These are phyloP conservation scores for Brachyptera risi DNA, from an alignment of 2,888 invertebrate genomes.

Conservation along the genomic window DNA sequence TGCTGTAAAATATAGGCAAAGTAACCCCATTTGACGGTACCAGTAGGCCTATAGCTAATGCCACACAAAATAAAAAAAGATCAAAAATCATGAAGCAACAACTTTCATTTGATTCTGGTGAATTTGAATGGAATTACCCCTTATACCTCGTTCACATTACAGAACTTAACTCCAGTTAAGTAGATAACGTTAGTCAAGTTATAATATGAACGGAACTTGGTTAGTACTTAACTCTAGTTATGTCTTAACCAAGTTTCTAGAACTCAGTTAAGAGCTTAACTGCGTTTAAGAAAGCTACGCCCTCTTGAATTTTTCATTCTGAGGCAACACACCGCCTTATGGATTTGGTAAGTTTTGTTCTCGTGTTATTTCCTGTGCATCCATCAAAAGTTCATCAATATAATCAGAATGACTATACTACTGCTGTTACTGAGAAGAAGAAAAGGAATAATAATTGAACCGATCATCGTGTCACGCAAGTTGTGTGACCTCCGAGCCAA, in stretches of 20 bases:
- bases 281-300: not conserved
- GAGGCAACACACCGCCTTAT: not conserved
- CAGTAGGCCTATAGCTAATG: no score
- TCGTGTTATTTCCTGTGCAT: not conserved
- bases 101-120: no score
- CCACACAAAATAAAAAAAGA: no score
- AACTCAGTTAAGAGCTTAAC: not conserved
- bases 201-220: not conserved
- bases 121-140: no score
- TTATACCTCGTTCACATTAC: not conserved
- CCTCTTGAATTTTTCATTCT: not conserved
- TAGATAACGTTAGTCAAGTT: not conserved
- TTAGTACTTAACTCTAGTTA: not conserved
- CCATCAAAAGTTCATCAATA: not conserved
- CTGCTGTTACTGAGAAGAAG: not conserved
- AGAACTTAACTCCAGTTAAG: not conserved
- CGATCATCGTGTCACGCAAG: not conserved
- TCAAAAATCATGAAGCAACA: no score
- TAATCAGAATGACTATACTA: not conserved
- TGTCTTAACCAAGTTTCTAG: not conserved
- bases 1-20: no score
- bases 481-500: not conserved
- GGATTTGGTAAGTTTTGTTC: not conserved
- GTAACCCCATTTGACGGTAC: no score
- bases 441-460: not conserved